Percentiles rank a stretch among this genome's conserved stretches.
Evolutionary conservation across 2,113 vertebrate species (phyloP).

Genomic region (Saccopteryx leptura): DNA sequence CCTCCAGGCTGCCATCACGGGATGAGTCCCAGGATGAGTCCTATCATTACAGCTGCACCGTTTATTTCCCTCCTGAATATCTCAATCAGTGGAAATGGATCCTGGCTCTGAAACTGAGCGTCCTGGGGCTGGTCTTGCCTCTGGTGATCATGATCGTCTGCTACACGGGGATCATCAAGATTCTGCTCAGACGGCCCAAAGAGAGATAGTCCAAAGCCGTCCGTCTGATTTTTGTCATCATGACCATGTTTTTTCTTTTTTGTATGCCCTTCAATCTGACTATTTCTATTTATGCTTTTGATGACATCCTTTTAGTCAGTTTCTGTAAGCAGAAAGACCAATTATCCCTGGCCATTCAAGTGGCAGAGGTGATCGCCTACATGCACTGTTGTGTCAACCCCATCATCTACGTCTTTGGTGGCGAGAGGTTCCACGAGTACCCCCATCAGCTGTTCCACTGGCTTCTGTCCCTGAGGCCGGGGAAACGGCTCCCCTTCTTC

Average conservation of each 20-base stretch:
- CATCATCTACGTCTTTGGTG: constrained; percentile 92
- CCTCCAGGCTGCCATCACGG: constrained; percentile 85
- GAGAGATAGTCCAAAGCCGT: constrained; percentile 89
- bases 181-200: constrained; percentile 87
- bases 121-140: constrained; percentile 90
- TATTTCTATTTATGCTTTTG: constrained; percentile 73
- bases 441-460: constrained; percentile 80
- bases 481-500: constrained; percentile 42
- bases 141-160: constrained; percentile 89
- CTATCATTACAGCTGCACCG: neutral
- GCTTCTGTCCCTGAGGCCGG: neutral
- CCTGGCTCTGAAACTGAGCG: constrained; percentile 88
- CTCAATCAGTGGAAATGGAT: neutral
- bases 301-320: neutral
- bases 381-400: constrained; percentile 93
- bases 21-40: constrained; percentile 77
- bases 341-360: constrained; percentile 78
- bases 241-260: constrained; percentile 91
- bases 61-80: neutral
- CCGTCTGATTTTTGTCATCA: constrained; percentile 91
- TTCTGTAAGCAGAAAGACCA: constrained; percentile 40
- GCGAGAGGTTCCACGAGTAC: constrained; percentile 91
- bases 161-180: constrained; percentile 88
- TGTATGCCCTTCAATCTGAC: constrained; percentile 92
- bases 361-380: constrained; percentile 88